Percentiles rank a stretch among this genome's conserved stretches.
Conservation (phyloP, 2,888 invertebrate genomes). For the Steinernema carpocapsae region DNA sequence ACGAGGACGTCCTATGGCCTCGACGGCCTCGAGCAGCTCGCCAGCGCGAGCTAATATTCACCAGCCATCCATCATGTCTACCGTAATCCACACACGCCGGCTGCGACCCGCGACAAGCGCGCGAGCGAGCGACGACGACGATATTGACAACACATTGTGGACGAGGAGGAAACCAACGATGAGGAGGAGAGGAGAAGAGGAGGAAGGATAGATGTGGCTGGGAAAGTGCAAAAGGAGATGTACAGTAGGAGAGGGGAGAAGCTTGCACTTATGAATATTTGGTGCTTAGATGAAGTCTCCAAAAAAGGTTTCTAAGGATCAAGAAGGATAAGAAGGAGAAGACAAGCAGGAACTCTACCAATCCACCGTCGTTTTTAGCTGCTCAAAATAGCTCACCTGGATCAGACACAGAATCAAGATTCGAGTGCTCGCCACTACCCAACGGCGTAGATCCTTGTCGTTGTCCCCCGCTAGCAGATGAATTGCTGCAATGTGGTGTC, state of each 20-base stretch:
- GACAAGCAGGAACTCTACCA: conserved; percentile 13
- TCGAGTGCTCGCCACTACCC: conserved; percentile 38
- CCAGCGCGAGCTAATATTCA: conserved; percentile 33
- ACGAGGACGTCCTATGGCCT: conserved; percentile 29
- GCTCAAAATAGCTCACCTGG: conserved; percentile 47
- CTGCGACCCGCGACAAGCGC: conserved; percentile 4
- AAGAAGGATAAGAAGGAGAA: background rate
- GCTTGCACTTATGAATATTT: too few relatives aligned
- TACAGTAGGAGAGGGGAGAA: conserved; percentile 3
- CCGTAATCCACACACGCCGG: conserved; percentile 10
- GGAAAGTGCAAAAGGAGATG: conserved; percentile 31
- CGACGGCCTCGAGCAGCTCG: conserved; percentile 11
- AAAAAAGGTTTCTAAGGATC: too few relatives aligned
- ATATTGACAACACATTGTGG: conserved; percentile 17
- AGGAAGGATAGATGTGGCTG: conserved; percentile 11
- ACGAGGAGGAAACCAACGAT: background rate
- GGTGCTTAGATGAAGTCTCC: too few relatives aligned
- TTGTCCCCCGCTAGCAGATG: conserved; percentile 48
- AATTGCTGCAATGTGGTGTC: conserved; percentile 36
- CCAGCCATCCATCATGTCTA: conserved; percentile 30
- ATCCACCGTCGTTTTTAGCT: too few relatives aligned
- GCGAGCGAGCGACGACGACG: conserved; percentile 8
- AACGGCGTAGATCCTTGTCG: conserved; percentile 54
- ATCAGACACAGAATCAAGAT: conserved; percentile 61
- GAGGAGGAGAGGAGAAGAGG: conserved; percentile 13